Evolutionary conservation across 2,888 invertebrate species (phyloP), one percentile per base, ranked within the genome.

Genomic region (Anticlea derivata): DNA sequence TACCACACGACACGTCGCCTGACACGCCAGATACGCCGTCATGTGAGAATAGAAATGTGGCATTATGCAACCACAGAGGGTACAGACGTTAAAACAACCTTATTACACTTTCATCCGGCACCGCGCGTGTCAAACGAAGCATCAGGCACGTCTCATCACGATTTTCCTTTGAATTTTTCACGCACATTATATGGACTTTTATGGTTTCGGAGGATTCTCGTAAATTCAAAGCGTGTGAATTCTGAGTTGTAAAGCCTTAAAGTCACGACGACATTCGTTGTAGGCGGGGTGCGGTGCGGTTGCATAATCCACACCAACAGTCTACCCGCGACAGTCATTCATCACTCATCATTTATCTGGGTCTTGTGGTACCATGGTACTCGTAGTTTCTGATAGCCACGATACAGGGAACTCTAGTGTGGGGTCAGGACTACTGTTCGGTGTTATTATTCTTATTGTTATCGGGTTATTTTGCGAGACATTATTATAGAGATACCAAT

Each of bases 51-150:
- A 43, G 47, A 52, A 48, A 53, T 48, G 44, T 40, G 33, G 12
- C 34, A 49, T 53, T 49, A 53, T 49, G 35, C 39, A 53, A 53
- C 38, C 48, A 39, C 41, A 24, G 29, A 37, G 34, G 40, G 29
- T 38, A 39, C 60, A 59, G 53, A 66, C 51, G 46, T 48, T 41
- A 44, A 49, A 54, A 39, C 53, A 37, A 43, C 58, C 66, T 65
- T 65, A 70, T 73, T 73, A 69, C 63, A 69, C 65, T 73, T 73
- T 73, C 71, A 70, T 70, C 47, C 58, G 39, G 56, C 63, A 57
- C 50, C 34, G 48, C 60, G 37, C 50, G 46, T 54, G 51, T 57
- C 54, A 54, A 55, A 47, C 54, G 54, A 48, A 50, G 24, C 46
- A 24, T 17, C 30, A 4, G 38, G 35, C 40, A 40, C 50, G 45